These are phyloP conservation scores for Pyrrhosoma nymphula DNA, from an alignment of 2,888 invertebrate species.

Conservation along the genomic window DNA sequence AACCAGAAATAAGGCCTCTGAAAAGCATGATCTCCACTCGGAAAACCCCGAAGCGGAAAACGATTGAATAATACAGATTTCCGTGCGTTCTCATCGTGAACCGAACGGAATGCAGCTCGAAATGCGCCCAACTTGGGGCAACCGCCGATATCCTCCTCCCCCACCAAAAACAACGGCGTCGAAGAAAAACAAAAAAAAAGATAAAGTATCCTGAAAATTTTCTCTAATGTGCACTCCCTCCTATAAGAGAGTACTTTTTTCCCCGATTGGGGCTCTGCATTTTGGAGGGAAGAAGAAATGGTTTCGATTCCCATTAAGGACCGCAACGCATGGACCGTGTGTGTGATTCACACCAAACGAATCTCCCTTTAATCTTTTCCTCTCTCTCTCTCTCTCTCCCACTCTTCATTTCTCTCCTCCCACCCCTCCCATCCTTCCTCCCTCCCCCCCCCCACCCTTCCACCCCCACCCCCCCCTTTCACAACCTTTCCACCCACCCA, in stretches of 20 bases:
- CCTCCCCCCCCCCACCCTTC: neutral
- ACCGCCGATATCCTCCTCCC: neutral
- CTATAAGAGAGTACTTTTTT: neutral
- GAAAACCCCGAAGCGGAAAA: neutral
- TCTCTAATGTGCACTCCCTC: neutral
- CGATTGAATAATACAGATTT: neutral
- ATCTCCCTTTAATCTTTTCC: neutral
- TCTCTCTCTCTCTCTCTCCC: neutral
- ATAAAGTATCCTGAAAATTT: neutral
- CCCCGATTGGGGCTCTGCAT: neutral
- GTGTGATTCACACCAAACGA: conserved; percentile 15
- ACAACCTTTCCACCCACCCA: neutral
- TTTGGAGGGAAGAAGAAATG: neutral
- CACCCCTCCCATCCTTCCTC: neutral
- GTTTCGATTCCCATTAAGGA: neutral
- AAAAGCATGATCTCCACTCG: neutral
- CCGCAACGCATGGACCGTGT: neutral
- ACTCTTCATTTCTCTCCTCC: neutral
- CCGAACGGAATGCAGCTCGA: neutral
- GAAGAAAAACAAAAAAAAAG: neutral
- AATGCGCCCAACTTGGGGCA: neutral
- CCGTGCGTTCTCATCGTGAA: neutral
- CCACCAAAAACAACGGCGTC: neutral
- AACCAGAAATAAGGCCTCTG: neutral
- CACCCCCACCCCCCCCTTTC: neutral